Evolutionary conservation across 2,113 vertebrate genomes (phyloP), one percentile per base, ranked within the genome.

Genomic region (Sturnira hondurensis): DNA sequence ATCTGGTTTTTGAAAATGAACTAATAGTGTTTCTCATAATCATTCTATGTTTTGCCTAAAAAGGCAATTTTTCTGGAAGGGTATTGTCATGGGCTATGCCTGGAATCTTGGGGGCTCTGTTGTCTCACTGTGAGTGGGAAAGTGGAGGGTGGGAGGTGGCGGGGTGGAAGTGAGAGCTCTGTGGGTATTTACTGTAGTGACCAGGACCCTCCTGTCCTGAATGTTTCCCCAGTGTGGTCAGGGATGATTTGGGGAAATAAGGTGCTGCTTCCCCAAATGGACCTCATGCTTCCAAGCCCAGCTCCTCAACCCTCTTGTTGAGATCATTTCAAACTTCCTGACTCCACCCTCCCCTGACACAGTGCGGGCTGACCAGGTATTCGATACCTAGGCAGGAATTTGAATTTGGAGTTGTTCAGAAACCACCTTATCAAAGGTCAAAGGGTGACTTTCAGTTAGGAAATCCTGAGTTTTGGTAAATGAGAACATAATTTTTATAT

Each of bases 1-100:
- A 92, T 86, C 12, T 91, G 45, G 16, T 19, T 91, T 96, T 91
- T 80, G 71, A 52, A 81, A 80, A 71, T 45, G 41, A 97, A 38
- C 31, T 67, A n/a, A 16, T 43, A 71, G 38, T 50, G 10, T 85
- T 70, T 91, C 17, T 89, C 47, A 43, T 1, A 16, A 19, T 52
- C 70, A 52, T 33, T 31, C 26, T 31, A 38, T 0, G 0, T 47
- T 84, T 84, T 88, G 70, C 54, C 43, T 50, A 52, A 80, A 67
- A 31, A 13, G 17, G 17, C 38, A 33, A 6, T 31, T 91, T 47
- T 91, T 67, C 17, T 1, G 36, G 56, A 74, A 45, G 36, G 47
- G 41, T 10, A 19, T 86, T 76, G 41, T n/a, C 4, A 11, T 41
- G 28, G 77, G 38, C 20, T 65, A 26, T 67, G 38, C 12, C 7